A percentile compares a stretch with the other conserved stretches of the same genome.
Evolutionary conservation across 2,797 vertebrate genomes (phyloP).

Genomic region (Hipposideros larvatus): DNA sequence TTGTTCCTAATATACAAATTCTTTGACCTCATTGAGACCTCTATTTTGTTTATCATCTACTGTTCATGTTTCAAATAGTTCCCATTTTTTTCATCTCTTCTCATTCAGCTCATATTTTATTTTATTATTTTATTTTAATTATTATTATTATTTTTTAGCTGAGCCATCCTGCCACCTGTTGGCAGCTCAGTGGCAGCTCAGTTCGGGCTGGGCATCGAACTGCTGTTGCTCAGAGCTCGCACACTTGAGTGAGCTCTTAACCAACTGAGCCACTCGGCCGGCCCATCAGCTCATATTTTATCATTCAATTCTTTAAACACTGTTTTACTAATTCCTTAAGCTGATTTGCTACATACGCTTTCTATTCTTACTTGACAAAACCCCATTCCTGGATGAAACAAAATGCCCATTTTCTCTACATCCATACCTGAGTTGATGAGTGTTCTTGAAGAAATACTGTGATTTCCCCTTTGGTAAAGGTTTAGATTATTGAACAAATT

Average conservation of each 20-base stretch:
- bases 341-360: background rate
- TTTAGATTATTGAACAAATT: constrained; percentile 43
- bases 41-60: background rate
- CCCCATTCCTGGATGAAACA: background rate
- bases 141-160: no score
- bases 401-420: background rate
- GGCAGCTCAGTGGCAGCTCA: no score
- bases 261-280: no score
- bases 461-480: constrained; percentile 7
- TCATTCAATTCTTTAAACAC: constrained; percentile 19
- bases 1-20: background rate
- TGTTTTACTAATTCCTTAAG: background rate
- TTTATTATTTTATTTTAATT: no score
- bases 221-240: no score
- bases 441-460: constrained; percentile 40
- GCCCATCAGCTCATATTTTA: no score
- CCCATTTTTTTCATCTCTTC: background rate
- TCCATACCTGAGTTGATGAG: background rate
- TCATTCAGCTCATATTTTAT: constrained; percentile 26
- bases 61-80: constrained; percentile 13
- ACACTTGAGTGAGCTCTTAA: no score
- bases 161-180: no score
- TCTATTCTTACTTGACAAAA: constrained; percentile 3
- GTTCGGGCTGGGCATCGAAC: no score
- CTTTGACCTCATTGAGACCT: background rate